Percentiles rank a stretch among this genome's conserved stretches.
phyloP scores from a whole-genome alignment of 2,888 invertebrate species.

The Tipula vernalis region DNA sequence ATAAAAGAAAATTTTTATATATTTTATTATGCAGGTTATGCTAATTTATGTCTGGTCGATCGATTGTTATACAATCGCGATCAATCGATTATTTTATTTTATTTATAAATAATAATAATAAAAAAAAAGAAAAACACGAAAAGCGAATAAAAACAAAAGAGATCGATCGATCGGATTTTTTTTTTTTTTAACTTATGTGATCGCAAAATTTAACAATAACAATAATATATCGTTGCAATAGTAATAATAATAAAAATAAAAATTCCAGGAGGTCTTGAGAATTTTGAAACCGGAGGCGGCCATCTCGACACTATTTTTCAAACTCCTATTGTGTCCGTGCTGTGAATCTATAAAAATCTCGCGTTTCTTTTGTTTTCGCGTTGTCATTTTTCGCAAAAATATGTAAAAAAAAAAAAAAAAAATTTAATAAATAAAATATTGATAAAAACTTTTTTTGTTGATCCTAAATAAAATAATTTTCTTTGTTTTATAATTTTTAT shows the following conservation, averaged over 20 bases:
- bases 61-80: slow-evolving; percentile 10
- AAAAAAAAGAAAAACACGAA: neutral
- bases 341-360: neutral
- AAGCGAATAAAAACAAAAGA: neutral
- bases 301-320: slow-evolving; percentile 30
- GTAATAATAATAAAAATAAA: neutral
- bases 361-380: neutral
- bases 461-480: neutral
- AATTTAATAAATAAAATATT: slow-evolving; percentile 4
- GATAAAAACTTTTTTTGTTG: neutral
- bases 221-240: neutral
- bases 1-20: neutral
- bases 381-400: slow-evolving; percentile 1
- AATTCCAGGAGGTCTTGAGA: slow-evolving; percentile 18
- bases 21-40: slow-evolving; percentile 9
- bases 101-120: neutral
- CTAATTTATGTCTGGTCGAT: slow-evolving; percentile 10
- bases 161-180: neutral
- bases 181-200: neutral
- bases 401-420: neutral
- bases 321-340: slow-evolving; percentile 10
- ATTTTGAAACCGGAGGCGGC: slow-evolving; percentile 26
- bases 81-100: slow-evolving; percentile 7
- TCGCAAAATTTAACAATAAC: neutral
- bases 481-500: neutral